Conservation (phyloP, 2,797 vertebrate species). For the Trachops cirrhosus region DNA sequence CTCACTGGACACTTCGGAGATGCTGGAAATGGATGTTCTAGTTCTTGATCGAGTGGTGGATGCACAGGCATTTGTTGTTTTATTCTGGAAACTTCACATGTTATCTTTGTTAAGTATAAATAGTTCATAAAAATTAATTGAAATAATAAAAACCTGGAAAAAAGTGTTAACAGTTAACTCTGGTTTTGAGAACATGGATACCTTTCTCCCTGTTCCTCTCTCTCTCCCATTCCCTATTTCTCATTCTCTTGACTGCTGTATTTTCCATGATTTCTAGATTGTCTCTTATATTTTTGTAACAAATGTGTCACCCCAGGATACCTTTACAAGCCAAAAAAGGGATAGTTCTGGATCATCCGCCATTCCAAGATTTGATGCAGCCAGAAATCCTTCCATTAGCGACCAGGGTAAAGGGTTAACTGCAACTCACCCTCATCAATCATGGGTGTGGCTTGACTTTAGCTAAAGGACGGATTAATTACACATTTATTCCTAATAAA, state of each 20-base stretch:
- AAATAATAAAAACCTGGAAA: neutral
- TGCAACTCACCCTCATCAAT: neutral
- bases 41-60: neutral
- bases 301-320: neutral
- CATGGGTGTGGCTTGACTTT: constrained; percentile 38
- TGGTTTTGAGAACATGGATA: neutral
- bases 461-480: constrained; percentile 59
- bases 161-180: neutral
- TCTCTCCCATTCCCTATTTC: neutral
- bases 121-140: neutral
- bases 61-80: neutral
- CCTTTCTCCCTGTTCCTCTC: neutral
- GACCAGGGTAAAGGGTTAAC: neutral
- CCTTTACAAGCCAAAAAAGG: neutral
- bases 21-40: neutral
- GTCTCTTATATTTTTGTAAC: neutral
- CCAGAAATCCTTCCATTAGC: constrained; percentile 24
- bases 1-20: neutral
- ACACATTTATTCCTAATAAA: constrained; percentile 41
- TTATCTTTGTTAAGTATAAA: neutral
- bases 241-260: neutral
- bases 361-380: neutral
- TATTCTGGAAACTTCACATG: neutral
- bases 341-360: neutral
- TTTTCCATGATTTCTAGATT: neutral